Conservation (phyloP, 2,113 vertebrate genomes). For the Kobus ellipsiprymnus region DNA sequence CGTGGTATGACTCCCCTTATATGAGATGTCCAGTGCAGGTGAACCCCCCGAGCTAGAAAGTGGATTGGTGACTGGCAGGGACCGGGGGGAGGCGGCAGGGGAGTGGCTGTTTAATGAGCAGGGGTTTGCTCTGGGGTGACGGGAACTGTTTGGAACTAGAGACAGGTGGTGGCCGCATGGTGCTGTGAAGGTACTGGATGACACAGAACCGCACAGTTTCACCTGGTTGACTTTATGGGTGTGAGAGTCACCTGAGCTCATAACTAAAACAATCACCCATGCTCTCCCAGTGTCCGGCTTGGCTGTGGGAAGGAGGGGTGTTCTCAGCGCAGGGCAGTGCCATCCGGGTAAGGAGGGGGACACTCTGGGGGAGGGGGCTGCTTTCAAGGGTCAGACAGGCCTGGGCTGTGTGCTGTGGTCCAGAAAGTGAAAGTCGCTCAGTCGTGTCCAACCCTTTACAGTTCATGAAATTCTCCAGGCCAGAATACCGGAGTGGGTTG, state of each 20-base stretch:
- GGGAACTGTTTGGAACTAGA: not conserved
- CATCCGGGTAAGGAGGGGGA: rapidly evolving
- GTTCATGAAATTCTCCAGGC: not conserved
- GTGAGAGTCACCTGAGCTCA: not conserved
- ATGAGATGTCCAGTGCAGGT: rapidly evolving
- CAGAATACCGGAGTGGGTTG: not conserved
- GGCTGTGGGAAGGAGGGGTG: rapidly evolving
- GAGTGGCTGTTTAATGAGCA: rapidly evolving
- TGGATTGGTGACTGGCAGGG: rapidly evolving
- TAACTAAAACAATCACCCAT: rapidly evolving
- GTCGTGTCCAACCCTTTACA: not conserved
- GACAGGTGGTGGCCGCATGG: rapidly evolving
- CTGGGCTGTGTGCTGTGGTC: rapidly evolving
- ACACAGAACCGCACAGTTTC: rapidly evolving
- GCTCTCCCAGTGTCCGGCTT: rapidly evolving
- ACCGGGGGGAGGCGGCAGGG: rapidly evolving
- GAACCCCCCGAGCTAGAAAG: not conserved
- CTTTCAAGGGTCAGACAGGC: not conserved
- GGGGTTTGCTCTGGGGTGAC: rapidly evolving
- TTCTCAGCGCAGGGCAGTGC: too few relatives aligned
- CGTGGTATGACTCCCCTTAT: rapidly evolving
- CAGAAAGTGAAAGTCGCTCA: not conserved
- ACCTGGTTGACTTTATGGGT: rapidly evolving
- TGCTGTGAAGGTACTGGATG: rapidly evolving
- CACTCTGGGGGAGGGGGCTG: not conserved